Evolutionary conservation across 2,113 vertebrate genomes (phyloP), one percentile per base, ranked within the genome.

Genomic region (Gymnocephalus cernua): DNA sequence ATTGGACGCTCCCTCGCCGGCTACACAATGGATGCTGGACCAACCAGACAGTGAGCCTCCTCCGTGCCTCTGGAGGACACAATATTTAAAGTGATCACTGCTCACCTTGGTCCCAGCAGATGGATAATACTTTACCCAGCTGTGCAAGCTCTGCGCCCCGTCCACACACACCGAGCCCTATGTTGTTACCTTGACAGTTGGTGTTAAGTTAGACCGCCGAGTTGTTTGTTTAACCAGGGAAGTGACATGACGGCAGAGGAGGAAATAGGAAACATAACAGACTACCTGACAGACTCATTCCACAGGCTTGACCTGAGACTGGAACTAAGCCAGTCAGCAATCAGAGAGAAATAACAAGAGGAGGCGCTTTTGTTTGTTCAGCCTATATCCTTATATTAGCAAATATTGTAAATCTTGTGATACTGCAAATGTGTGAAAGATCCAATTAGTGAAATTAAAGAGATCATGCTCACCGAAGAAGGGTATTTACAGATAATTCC

Each of bases 261-360:
- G 94, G 95, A 95, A 95, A 95, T 90, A 94, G 95, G 95, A 96
- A 96, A 92, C 88, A 91, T 88, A 92, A 93, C 88, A 91, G 93
- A 90, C 90, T 93, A 93, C 92, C 92, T 93, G 92, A 92, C 93
- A 79, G 88, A 85, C 86, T 84, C 89, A 86, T 93, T 92, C 90
- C 91, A 89, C 59, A 1, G 79, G 86, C 86, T 84, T 91, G 91
- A 93, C 91, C 93, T 93, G 89, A 89, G 88, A 89, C 87, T 94
- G 94, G 94, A 94, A 54, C 80, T 4, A 15, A 77, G 93, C 94
- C 95, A 95, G 86, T 74, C 89, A 91, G 92, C 91, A 95, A 94
- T 94, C 91, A 95, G 88, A 86, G 82, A 84, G 88, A 89, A 92
- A 94, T 87, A 94, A 94, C 90, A 93, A 89, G 86, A 87, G 76